Conservation (phyloP, 2,113 vertebrate genomes). For the Hystrix brachyura region DNA sequence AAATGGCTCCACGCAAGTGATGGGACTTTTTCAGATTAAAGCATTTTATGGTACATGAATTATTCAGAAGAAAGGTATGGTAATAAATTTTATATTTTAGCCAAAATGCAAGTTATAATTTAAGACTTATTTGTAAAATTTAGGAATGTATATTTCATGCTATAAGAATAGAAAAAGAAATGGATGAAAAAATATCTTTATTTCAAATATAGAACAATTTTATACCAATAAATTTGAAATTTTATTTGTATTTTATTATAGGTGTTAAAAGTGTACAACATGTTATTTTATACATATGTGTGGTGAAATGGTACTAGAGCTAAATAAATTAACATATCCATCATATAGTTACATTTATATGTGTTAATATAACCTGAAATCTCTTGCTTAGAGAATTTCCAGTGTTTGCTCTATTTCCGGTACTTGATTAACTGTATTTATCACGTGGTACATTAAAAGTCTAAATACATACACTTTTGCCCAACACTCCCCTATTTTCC, state of each 20-base stretch:
- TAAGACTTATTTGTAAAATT: not conserved
- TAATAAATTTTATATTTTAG: not conserved
- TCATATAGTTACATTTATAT: not conserved
- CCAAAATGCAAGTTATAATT: not conserved
- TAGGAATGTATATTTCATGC: not conserved
- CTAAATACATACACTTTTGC: not conserved
- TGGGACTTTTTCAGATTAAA: not conserved
- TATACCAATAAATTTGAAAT: not conserved
- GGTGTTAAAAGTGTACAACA: not conserved
- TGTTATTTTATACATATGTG: not conserved
- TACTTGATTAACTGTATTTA: not conserved
- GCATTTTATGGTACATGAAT: not conserved
- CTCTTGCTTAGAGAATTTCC: not conserved
- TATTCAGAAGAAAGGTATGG: not conserved
- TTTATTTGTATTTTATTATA: not conserved
- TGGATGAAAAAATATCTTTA: not conserved
- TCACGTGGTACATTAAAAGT: not conserved
- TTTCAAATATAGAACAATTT: not conserved
- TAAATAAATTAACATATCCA: too few relatives aligned
- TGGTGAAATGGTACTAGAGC: not conserved
- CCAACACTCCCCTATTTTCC: not conserved
- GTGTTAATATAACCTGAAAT: not conserved
- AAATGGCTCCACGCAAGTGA: not conserved
- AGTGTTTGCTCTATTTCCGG: not conserved
- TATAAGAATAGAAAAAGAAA: not conserved